phyloP scores from a whole-genome alignment of 2,888 invertebrate genomes.

The Dasysyrphus albostriatus region DNA sequence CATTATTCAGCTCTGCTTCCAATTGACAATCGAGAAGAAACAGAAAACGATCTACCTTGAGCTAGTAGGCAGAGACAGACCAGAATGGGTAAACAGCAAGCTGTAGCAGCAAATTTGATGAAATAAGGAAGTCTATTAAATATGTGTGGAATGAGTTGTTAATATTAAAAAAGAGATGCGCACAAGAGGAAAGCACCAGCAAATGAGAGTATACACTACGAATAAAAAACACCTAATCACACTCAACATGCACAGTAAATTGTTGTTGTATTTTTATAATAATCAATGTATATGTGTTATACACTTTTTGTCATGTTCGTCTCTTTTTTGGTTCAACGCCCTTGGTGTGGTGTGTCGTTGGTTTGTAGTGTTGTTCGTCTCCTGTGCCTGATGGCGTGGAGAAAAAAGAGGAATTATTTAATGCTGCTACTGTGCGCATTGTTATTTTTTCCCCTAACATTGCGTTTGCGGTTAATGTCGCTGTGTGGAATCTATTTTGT shows the following conservation, averaged over 20 bases:
- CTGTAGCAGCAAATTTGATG: constrained; percentile 23
- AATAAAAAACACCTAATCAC: constrained; percentile 60
- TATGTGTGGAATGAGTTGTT: constrained; percentile 63
- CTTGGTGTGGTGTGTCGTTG: constrained; percentile 65
- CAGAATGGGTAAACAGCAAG: constrained; percentile 14
- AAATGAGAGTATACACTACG: constrained; percentile 34
- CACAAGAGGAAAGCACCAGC: constrained; percentile 49
- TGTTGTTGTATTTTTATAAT: background rate
- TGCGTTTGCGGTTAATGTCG: constrained; percentile 43
- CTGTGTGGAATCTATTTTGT: constrained; percentile 36
- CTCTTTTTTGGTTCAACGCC: constrained; percentile 74
- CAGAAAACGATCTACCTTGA: background rate
- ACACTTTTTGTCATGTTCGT: constrained; percentile 57
- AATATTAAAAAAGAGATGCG: constrained; percentile 55
- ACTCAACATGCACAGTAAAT: constrained; percentile 9
- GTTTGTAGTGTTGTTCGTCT: constrained; percentile 39
- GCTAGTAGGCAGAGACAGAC: background rate
- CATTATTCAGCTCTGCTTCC: background rate
- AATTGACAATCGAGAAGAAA: background rate
- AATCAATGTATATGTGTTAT: constrained; percentile 51
- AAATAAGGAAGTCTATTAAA: constrained; percentile 64
- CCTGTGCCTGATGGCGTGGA: constrained; percentile 13
- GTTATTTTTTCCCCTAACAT: constrained; percentile 48
- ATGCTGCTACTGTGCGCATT: constrained; percentile 62
- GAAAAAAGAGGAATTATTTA: constrained; percentile 26